Percentiles rank a stretch among this genome's conserved stretches.
Evolutionary conservation across 2,797 vertebrate species (phyloP).

Genomic region (Sebastes cheni): DNA sequence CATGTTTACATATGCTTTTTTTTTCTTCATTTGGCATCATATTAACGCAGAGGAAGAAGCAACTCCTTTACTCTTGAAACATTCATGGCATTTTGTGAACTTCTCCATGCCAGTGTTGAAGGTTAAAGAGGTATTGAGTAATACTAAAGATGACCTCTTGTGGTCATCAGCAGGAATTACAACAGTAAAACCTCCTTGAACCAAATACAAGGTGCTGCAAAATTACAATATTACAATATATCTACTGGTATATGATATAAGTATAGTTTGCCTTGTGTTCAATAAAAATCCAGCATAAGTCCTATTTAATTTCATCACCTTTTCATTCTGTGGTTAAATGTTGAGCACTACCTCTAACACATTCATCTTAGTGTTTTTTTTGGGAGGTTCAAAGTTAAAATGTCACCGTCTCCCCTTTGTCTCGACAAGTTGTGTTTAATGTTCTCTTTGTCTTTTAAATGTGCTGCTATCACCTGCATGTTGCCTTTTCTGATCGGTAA

Average conservation of each 20-base stretch:
- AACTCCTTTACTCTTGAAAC: not conserved
- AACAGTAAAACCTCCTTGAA: not conserved
- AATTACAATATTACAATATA: not conserved
- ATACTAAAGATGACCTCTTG: not conserved
- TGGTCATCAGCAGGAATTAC: not conserved
- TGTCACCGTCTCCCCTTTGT: not conserved
- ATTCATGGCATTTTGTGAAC: not conserved
- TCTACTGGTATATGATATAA: not conserved
- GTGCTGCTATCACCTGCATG: slow-evolving; percentile 80
- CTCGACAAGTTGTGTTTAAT: slow-evolving; percentile 33
- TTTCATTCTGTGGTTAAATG: slow-evolving; percentile 9
- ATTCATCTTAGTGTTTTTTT: not conserved
- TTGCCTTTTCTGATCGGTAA: slow-evolving; percentile 71
- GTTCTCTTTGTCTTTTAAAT: slow-evolving; percentile 54
- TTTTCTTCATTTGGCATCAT: not conserved
- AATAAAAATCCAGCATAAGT: not conserved
- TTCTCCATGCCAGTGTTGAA: not conserved
- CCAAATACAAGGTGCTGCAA: not conserved
- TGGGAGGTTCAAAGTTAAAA: slow-evolving; percentile 5
- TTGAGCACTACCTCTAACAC: slow-evolving; percentile 54
- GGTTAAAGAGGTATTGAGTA: not conserved
- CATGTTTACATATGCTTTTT: slow-evolving; percentile 20
- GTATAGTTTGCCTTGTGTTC: slow-evolving; percentile 18
- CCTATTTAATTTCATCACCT: not conserved
- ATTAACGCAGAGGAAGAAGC: not conserved